Evolutionary conservation across 2,888 invertebrate genomes (phyloP).

Genomic region (Vandiemenella viatica): DNA sequence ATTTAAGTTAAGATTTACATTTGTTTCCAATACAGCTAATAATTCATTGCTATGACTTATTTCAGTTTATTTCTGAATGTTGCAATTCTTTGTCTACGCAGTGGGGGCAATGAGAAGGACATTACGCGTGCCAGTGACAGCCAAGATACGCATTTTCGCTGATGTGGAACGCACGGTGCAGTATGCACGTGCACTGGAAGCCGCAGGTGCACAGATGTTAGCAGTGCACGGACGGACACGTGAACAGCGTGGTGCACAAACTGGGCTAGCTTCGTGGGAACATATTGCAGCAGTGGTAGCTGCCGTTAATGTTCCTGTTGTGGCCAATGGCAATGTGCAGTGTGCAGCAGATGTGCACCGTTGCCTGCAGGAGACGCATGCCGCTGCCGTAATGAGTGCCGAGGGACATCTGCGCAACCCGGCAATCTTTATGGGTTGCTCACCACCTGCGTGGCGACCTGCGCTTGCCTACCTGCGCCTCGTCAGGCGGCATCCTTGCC

Average conservation of each 20-base stretch:
- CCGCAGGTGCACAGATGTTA: conserved; percentile 78
- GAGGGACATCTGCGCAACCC: conserved; percentile 98
- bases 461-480: conserved; percentile 76
- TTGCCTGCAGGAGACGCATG: conserved; percentile 74
- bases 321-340: conserved; percentile 97
- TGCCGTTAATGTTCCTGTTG: conserved; percentile 70
- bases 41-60: no score
- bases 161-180: conserved; percentile 69
- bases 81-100: no score
- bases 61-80: no score
- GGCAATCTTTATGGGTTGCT: conserved; percentile 63
- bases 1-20: no score
- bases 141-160: conserved; percentile 86
- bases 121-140: conserved; percentile 80
- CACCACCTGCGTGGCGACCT: conserved; percentile 79
- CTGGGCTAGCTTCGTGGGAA: conserved; percentile 88
- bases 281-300: conserved; percentile 83
- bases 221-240: conserved; percentile 93
- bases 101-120: conserved; percentile 53
- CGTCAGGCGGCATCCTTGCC: conserved; percentile 70
- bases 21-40: background rate
- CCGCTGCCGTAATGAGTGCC: conserved; percentile 75
- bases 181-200: conserved; percentile 89
- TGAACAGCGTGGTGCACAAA: conserved; percentile 90
- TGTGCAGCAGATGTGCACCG: conserved; percentile 69